Conservation (phyloP, 2,888 invertebrate species). For the Celastrina argiolus region DNA sequence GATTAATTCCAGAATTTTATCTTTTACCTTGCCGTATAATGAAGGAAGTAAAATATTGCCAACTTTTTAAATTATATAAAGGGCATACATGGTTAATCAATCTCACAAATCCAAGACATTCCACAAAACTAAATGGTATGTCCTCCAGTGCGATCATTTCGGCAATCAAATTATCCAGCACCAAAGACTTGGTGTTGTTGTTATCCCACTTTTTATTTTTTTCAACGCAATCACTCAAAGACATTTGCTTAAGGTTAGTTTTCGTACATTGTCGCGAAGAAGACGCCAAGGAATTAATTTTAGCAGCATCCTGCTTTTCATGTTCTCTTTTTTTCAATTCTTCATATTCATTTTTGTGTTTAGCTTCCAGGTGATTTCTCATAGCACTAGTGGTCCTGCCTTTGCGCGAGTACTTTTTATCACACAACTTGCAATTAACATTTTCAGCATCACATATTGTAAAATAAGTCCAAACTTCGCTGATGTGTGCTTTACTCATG, state of each 20-base stretch:
- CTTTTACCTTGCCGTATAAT: slow-evolving; percentile 32
- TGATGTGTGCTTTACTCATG: slow-evolving; percentile 26
- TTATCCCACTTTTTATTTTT: slow-evolving; percentile 23
- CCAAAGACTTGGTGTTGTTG: slow-evolving; percentile 10
- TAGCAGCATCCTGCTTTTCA: slow-evolving; percentile 26
- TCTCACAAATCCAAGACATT: slow-evolving; percentile 33
- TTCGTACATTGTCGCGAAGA: slow-evolving; percentile 26
- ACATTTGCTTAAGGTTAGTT: slow-evolving; percentile 25
- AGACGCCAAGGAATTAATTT: slow-evolving; percentile 28
- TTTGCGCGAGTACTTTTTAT: slow-evolving; percentile 31
- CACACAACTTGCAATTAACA: slow-evolving; percentile 29
- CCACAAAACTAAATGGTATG: slow-evolving; percentile 34
- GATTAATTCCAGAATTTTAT: slow-evolving; percentile 32
- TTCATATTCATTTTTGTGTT: slow-evolving; percentile 28
- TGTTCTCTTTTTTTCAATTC: slow-evolving; percentile 28
- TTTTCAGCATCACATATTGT: slow-evolving; percentile 28
- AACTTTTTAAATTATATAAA: slow-evolving; percentile 33
- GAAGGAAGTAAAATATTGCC: slow-evolving; percentile 33
- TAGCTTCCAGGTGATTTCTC: slow-evolving; percentile 29
- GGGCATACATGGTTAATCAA: slow-evolving; percentile 32
- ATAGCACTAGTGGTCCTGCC: slow-evolving; percentile 31
- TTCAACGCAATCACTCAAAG: slow-evolving; percentile 25
- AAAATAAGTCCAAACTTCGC: slow-evolving; percentile 29
- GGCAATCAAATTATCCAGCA: slow-evolving; percentile 23
- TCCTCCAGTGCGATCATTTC: slow-evolving; percentile 34